Evolutionary conservation across 2,888 invertebrate species (phyloP).

Genomic region (Notodonta dromedarius): DNA sequence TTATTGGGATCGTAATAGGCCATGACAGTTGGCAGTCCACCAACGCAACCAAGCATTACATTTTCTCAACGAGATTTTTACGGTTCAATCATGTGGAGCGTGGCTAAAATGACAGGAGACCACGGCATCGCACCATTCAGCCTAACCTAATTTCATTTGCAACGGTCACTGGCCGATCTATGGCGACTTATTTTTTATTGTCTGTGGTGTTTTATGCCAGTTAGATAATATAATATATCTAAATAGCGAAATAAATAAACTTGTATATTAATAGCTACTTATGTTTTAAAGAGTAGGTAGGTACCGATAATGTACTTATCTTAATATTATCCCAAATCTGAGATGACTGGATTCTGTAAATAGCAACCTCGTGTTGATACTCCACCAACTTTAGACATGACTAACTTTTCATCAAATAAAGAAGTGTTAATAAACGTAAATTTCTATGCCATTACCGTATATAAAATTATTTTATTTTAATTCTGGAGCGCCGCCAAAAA

Average conservation of each 20-base stretch:
- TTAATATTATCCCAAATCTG: neutral
- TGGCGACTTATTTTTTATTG: conserved; percentile 16
- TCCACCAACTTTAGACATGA: neutral
- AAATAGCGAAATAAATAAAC: too few species aligned
- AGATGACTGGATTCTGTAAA: neutral
- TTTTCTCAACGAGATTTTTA: conserved; percentile 46
- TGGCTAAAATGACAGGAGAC: conserved; percentile 36
- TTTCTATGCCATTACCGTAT: conserved; percentile 19
- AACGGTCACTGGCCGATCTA: conserved; percentile 34
- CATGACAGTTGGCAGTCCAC: conserved; percentile 44
- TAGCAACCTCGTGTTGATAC: neutral
- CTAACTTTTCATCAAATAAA: conserved; percentile 3
- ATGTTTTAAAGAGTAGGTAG: too few species aligned
- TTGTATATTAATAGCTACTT: too few species aligned
- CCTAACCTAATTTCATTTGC: conserved; percentile 48
- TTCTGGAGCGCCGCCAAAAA: conserved; percentile 13
- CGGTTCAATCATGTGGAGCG: conserved; percentile 44
- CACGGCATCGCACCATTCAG: conserved; percentile 42
- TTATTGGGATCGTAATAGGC: conserved; percentile 34
- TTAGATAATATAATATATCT: neutral
- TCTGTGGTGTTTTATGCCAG: neutral
- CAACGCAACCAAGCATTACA: conserved; percentile 43
- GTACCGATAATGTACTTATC: neutral
- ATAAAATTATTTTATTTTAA: conserved; percentile 17
- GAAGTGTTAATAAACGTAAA: conserved; percentile 20